Base-by-base conservation (phyloP, 2,797 vertebrate genomes). In the Neostethus bicornis region DNA sequence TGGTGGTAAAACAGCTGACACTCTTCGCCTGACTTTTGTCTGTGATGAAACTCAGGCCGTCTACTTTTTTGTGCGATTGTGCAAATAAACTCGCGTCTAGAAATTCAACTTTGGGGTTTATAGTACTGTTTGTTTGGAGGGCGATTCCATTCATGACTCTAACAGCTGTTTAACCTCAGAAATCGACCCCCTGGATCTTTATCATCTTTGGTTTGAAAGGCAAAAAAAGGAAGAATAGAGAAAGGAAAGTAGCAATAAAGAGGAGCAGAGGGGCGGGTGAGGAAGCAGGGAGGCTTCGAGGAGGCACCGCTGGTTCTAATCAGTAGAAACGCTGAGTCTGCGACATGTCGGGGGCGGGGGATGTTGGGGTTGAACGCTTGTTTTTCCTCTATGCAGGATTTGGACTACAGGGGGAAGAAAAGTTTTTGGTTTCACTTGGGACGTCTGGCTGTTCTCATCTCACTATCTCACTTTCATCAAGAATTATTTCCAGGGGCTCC, bases 321-420 rank as follows among this genome's bases (percentile, higher is more conserved):
- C 88, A 90, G 65, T 60, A 89, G 77, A 90, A 90, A 70, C 10
- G 86, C 90, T 89, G 89, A 91, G 87, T 87, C 48, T 73, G 84
- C 73, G 63, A 65, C 38, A 70, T 39, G 37, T 75, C 61, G 64
- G 74, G 79, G 80, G 70, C 74, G n/a, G n/a, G n/a, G n/a, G n/a
- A n/a, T n/a, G n/a, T n/a, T n/a, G n/a, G n/a, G n/a, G n/a, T n/a
- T n/a, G n/a, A n/a, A 49, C 77, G 79, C 77, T 88, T 90, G 79
- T 85, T 89, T 89, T 88, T 61, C n/a, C 74, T 63, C 20, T 10
- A 49, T 37, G 51, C 21, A 1, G 42, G 47, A 79, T 37, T 45
- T 54, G 72, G 60, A 58, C 64, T 21, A n/a, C n/a, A n/a, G 37
- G 3, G 35, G 35, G 35, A 32, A 14, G 32, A 16, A 67, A 75